Conservation (phyloP, 2,113 vertebrate genomes). For the Oostethus manadensis region DNA sequence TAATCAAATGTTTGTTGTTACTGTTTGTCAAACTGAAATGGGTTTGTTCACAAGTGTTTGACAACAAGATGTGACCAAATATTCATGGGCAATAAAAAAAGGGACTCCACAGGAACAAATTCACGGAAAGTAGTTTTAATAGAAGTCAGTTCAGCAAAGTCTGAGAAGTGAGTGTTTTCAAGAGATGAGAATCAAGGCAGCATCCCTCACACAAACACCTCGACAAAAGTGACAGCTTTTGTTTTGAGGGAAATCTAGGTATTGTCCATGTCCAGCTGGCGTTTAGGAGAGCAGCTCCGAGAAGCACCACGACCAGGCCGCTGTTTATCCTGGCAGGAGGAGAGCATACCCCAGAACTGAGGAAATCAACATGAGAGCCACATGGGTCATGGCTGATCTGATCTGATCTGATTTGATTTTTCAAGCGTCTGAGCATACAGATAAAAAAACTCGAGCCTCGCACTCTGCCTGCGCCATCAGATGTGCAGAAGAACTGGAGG, state of each 20-base stretch:
- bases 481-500: no score
- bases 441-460: no score
- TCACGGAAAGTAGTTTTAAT: conserved; percentile 13
- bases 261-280: conserved; percentile 42
- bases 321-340: conserved; percentile 60
- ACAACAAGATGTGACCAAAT: not conserved
- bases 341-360: conserved; percentile 57
- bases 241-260: conserved; percentile 32
- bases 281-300: conserved; percentile 36
- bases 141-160: conserved; percentile 3
- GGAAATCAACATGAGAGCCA: conserved; percentile 48
- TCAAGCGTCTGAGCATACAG: no score
- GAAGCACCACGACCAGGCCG: conserved; percentile 31
- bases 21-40: conserved; percentile 2
- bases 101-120: not conserved
- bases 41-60: conserved; percentile 4
- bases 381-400: conserved; percentile 24
- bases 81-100: conserved; percentile 1
- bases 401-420: no score
- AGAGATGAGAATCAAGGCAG: conserved; percentile 4
- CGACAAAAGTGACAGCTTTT: conserved; percentile 23
- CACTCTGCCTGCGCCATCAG: no score
- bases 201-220: conserved; percentile 5
- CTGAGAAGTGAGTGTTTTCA: conserved; percentile 13
- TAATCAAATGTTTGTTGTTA: not conserved